Conservation (phyloP, 37 sponge, comb jelly and placozoan genomes). For the Eunapius fragilis region DNA sequence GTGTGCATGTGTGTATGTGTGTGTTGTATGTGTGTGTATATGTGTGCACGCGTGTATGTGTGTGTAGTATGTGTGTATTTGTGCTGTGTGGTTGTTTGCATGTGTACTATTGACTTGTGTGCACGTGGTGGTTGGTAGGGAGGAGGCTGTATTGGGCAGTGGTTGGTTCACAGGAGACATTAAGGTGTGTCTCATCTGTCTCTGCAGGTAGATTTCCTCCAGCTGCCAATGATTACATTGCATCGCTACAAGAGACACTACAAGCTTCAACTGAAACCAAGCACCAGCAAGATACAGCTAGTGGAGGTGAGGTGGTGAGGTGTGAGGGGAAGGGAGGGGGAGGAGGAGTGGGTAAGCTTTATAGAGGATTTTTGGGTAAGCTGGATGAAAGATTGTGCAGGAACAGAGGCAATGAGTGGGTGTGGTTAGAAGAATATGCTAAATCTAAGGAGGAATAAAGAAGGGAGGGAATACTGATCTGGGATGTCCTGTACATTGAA, state of each 20-base stretch:
- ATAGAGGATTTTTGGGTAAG: neutral
- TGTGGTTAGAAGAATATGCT: no score
- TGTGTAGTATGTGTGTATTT: conserved; percentile 39
- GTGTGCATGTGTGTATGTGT: no score
- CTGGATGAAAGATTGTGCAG: no score
- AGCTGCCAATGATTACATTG: conserved; percentile 90
- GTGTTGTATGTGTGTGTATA: neutral
- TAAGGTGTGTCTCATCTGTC: neutral
- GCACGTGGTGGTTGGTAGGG: no score
- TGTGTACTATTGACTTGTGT: conserved; percentile 5
- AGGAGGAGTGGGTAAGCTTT: neutral
- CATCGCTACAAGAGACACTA: conserved; percentile 89
- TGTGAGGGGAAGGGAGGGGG: neutral
- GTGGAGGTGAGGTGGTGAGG: conserved; percentile 64
- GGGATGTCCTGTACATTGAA: no score
- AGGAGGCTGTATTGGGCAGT: no score
- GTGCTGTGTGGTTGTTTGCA: conserved; percentile 78
- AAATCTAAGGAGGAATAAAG: no score
- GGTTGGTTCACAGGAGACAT: conserved; percentile 59
- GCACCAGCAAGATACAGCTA: conserved; percentile 88
- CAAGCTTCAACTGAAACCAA: conserved; percentile 85
- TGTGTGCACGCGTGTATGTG: neutral
- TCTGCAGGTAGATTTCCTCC: conserved; percentile 83
- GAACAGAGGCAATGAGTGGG: no score
- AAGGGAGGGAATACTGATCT: no score